phyloP scores from a whole-genome alignment of 2,113 vertebrate species.

The Lipophrys pholis region DNA sequence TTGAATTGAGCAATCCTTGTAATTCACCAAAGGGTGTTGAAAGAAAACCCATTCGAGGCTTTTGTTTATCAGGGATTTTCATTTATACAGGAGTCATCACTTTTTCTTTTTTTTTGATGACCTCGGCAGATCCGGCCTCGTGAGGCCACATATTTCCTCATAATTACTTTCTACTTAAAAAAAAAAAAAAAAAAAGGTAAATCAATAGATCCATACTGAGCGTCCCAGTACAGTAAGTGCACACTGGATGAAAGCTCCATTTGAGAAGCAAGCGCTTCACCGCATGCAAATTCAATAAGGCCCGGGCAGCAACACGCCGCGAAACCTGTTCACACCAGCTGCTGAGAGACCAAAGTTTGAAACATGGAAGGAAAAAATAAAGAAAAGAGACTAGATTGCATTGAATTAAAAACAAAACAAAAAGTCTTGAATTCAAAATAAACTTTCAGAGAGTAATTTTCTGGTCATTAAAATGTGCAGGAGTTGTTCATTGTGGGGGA shows the following conservation, averaged over 20 bases:
- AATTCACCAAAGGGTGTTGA: slow-evolving; percentile 29
- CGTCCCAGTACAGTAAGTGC: slow-evolving; percentile 53
- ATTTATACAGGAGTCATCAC: too few relatives aligned
- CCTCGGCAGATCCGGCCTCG: slow-evolving; percentile 16
- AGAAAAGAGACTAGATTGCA: too few relatives aligned
- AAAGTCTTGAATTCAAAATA: too few relatives aligned
- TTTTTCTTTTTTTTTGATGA: slow-evolving; percentile 47
- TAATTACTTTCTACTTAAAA: slow-evolving; percentile 62
- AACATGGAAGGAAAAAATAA: neutral
- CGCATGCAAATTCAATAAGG: slow-evolving; percentile 51
- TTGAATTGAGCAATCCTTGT: slow-evolving; percentile 47
- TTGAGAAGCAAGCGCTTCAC: slow-evolving; percentile 36
- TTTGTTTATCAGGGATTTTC: slow-evolving; percentile 17
- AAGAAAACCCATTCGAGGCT: neutral
- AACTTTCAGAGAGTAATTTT: too few relatives aligned
- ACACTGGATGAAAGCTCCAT: slow-evolving; percentile 41
- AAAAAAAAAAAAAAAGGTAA: slow-evolving; percentile 7
- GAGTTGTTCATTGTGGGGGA: too few relatives aligned
- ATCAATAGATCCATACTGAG: slow-evolving; percentile 58
- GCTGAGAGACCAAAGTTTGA: neutral
- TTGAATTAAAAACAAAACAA: too few relatives aligned
- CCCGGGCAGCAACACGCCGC: slow-evolving; percentile 29
- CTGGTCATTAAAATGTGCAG: too few relatives aligned
- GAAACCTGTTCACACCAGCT: slow-evolving; percentile 10
- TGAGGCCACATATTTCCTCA: slow-evolving; percentile 39